Evolutionary conservation across 2,888 invertebrate genomes (phyloP), one percentile per base, ranked within the genome.

Genomic region (Buathra laborator): DNA sequence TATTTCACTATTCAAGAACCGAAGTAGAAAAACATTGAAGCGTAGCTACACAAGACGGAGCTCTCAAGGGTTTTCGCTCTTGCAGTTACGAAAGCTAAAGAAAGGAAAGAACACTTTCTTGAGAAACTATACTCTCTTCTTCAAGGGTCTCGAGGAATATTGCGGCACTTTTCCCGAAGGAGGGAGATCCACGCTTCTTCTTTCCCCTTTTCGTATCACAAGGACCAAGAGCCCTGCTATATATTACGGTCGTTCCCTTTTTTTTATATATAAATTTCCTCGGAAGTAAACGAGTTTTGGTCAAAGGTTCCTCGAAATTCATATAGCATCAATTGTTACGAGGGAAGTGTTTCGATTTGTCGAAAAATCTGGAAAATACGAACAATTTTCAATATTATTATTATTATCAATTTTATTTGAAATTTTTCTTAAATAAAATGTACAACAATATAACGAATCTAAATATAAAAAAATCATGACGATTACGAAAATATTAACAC

Each of bases 231-330:
- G 74, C 19, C 12, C 43, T 9, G 53, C 66, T 71, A 80, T 80
- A 80, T 72, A 71, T 62, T 19, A 51, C 37, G 72, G 66, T 80
- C 46, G 14, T 66, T 66, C 53, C 51, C 46, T 66, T 46, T 59
- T 56, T 56, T 51, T 24, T 70, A 14, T 32, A 46, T 62, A 37
- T 71, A 19, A 9, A 53, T 64, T 66, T 46, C 53, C 43, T 56
- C 71, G 16, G 53, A 4, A 53, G 66, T 53, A 80, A 71, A 79
- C 71, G 79, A 80, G 64, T 71, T 80, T 56, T 46, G 79, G 79
- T 71, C 71, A 79, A 53, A 71, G 79, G 66, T 72, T 66, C 24
- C 66, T 72, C 53, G 64, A 80, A 80, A 80, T 72, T 80, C 79
- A 80, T 80, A 72, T 16, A n/a, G 19, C 53, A 6, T 19, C 53